Base-by-base conservation (phyloP, 2,113 vertebrate species). In the Eleginops maclovinus region DNA sequence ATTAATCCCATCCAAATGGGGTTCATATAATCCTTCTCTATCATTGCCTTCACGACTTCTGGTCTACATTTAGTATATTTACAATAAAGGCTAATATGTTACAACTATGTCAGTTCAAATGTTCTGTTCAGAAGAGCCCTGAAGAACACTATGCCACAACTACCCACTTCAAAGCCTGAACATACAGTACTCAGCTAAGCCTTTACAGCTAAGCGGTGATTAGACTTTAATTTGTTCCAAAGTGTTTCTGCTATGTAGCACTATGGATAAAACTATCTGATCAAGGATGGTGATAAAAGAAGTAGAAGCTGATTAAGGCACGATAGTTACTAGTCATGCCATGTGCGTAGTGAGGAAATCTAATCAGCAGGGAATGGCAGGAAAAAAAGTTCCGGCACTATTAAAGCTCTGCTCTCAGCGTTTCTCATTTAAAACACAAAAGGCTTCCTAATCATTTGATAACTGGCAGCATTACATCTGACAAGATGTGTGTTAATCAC, bases 351-450 rank as follows among this genome's bases (percentile, higher is more conserved):
- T 60, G 49, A 75, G 47, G 76, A 46, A 65, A 60, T 79, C 17
- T 26, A 75, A 83, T 73, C 51, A 70, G n/a, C 36, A 67, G 22
- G 28, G 17, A 12, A 46, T 56, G 43, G 4, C 40, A 73, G 24
- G 12, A 65, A 66, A 82, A 16, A 68, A 72, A 16, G 19, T 77
- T 41, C 14, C 22, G 64, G 46, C 28, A 19, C 21, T 24, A 47
- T 69, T 75, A 36, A 41, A 67, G 43, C 50, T 61, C 15, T 31
- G 22, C 51, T 72, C 61, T 81, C 51, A 41, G 61, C 56, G 26
- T 79, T 81, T 74, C 26, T 75, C 51, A 62, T 83, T 87, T 54
- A 60, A 58, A 61, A 64, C 21, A 41, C 44, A 63, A 71, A 73
- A 61, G 12, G 41, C 28, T 41, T 69, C 21, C 31, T 69, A 53